phyloP scores from a whole-genome alignment of 2,888 invertebrate genomes.

The Drosophila aldrichi region DNA sequence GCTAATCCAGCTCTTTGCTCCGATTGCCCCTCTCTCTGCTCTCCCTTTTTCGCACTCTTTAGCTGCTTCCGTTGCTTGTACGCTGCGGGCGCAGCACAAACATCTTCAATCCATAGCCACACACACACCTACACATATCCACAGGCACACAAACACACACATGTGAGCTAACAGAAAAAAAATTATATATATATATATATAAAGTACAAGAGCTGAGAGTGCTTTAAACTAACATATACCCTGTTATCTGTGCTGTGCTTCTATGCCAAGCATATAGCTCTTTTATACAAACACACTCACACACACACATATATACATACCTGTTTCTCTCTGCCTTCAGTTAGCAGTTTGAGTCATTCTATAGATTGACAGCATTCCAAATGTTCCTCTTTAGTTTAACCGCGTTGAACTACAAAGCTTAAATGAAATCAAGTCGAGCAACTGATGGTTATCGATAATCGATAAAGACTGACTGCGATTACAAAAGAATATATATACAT shows the following conservation, averaged over 20 bases:
- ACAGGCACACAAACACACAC: conserved; percentile 7
- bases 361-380: too few species aligned
- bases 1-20: conserved; percentile 43
- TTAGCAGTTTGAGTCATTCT: too few species aligned
- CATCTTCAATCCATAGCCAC: conserved; percentile 59
- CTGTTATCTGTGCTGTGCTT: neutral
- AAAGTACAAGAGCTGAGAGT: neutral
- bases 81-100: conserved; percentile 74
- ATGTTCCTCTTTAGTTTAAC: too few species aligned
- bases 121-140: conserved; percentile 27
- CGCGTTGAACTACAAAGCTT: too few species aligned
- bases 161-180: conserved; percentile 32
- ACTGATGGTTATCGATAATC: too few species aligned
- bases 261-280: too few species aligned
- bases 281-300: too few species aligned
- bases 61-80: conserved; percentile 59
- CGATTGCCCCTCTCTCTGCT: neutral
- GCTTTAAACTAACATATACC: neutral
- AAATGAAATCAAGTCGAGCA: too few species aligned
- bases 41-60: neutral
- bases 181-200: conserved; percentile 2
- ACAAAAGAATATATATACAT: too few species aligned
- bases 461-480: too few species aligned
- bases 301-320: too few species aligned
- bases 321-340: too few species aligned